Evolutionary conservation across 1,140 invertebrate genomes (phyloP), one percentile per base, ranked within the genome.

Genomic region (Semibalanus balanoides): DNA sequence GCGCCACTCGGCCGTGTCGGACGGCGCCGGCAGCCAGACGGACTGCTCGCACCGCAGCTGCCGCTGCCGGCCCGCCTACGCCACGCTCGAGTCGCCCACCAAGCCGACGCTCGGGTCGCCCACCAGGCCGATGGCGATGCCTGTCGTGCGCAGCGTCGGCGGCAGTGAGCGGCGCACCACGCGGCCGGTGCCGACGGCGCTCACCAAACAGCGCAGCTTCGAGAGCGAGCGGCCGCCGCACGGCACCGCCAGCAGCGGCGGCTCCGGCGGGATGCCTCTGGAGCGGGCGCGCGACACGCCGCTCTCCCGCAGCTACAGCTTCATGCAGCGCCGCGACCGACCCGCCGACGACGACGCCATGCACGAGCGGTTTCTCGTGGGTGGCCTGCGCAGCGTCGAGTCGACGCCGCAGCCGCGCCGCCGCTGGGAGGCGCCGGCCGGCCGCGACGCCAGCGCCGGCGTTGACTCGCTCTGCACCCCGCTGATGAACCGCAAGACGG

Each of bases 341-440:
- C 28, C 40, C 11, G 64, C 30, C 76, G 84, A 84, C 78, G 90
- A 92, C 80, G 91, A 92, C 83, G 90, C 90, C 0, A 92, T 92
- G 91, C 91, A 92, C 82, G 91, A 92, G 81, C 91, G 91, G 80
- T 92, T 92, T 81, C 88, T 92, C 31, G 81, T 86, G 43, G 81
- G 77, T 31, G 82, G 80, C 40, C 81, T 83, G 78, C 79, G 83
- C 71, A 84, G 83, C 43, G 82, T 85, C 22, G 84, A 85, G 76
- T 85, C 83, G 31, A 84, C 84, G 31, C 83, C 85, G 76, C 81
- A 81, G 79, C 78, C 82, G 31, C 79, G 83, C n/a, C 75, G 82
- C 69, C 75, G 81, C 29, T 51, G 83, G 35, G 81, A 84, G 17
- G 83, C 84, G 76, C 83, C 84, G 76, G 81, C 81, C 79, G 79